Base-by-base conservation (phyloP, 2,113 vertebrate genomes). In the Mohoua ochrocephala region DNA sequence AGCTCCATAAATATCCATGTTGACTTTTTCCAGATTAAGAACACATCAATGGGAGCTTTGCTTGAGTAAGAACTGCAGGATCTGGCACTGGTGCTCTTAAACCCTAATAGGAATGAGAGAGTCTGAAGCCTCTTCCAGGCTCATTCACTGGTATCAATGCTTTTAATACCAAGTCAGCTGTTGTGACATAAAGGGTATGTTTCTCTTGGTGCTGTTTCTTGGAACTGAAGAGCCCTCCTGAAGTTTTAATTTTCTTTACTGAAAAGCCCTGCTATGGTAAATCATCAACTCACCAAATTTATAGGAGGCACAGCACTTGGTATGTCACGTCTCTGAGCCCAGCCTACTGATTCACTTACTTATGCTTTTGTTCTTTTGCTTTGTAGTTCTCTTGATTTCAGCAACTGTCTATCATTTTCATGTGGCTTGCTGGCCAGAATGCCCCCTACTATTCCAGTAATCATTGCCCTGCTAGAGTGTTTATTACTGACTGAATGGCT, bases 191-290 rank as follows among this genome's bases (percentile, higher is more conserved):
- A 97, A 92, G 85, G 76, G 41, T 88, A 92, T 86, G 87, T 96
- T 96, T 96, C 93, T 96, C 71, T 91, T 93, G 96, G 85, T 93
- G 90, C 85, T 89, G 64, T 91, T 97, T 92, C 92, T 95, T 95
- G 93, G 95, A 96, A 95, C 68, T 84, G 88, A 95, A 96, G 47
- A 93, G 93, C 90, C 95, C 92, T 95, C 95, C 95, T 94, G 90
- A 96, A 95, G 96, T 96, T 96, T 96, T 97, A 89, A 96, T 97
- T 96, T 97, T 96, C 92, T 94, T 92, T 95, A 93, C 90, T 97
- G 93, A 97, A 96, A 95, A 96, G 90, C 83, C 79, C 56, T 74
- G 90, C 93, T 88, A 96, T 96, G 95, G 87, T 93, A 97, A 96
- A 93, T 96, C 93, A 96, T 94, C 95, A 94, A 90, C 70, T 93